Percentiles rank a stretch among this genome's conserved stretches.
These are phyloP conservation scores for Drosophila antonietae DNA, from an alignment of 2,888 invertebrate species.

Conservation along the genomic window DNA sequence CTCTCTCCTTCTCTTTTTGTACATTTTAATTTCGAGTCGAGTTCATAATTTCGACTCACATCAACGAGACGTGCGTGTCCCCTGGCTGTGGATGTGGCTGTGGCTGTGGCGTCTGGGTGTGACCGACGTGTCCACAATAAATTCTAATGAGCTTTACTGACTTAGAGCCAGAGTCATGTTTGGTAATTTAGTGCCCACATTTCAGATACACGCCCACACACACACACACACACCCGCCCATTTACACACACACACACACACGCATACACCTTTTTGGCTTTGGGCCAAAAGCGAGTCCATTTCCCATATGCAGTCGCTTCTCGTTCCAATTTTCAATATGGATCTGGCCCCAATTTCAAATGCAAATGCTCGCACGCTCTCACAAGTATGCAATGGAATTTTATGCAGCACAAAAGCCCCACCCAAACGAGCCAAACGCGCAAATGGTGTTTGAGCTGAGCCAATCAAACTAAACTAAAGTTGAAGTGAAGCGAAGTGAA, in stretches of 20 bases:
- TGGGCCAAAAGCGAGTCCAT: conserved; percentile 22
- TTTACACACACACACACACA: conserved; percentile 14
- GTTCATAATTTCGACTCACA: conserved; percentile 42
- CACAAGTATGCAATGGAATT: conserved; percentile 43
- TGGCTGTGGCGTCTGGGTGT: conserved; percentile 49
- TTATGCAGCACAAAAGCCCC: conserved; percentile 25
- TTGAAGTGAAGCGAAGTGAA: neutral
- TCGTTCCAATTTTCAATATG: conserved; percentile 43
- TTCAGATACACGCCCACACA: conserved; percentile 23
- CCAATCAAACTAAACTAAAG: conserved; percentile 28
- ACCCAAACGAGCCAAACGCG: conserved; percentile 2
- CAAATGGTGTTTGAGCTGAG: conserved; percentile 11
- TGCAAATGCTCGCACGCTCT: conserved; percentile 38
- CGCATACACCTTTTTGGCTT: conserved; percentile 31
- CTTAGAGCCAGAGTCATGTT: conserved; percentile 54
- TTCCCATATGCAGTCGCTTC: conserved; percentile 11
- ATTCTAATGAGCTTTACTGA: conserved; percentile 75
- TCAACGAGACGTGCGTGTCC: conserved; percentile 12
- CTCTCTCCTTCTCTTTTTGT: neutral
- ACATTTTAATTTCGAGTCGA: conserved; percentile 46
- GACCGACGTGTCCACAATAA: conserved; percentile 75
- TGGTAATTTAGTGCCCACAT: conserved; percentile 65
- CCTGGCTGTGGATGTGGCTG: neutral
- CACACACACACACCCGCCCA: conserved; percentile 7
- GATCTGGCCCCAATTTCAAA: conserved; percentile 33